A percentile compares a stretch with the other conserved stretches of the same genome.
Conservation (phyloP, 2,888 invertebrate genomes). For the Acrobasis repandana region DNA sequence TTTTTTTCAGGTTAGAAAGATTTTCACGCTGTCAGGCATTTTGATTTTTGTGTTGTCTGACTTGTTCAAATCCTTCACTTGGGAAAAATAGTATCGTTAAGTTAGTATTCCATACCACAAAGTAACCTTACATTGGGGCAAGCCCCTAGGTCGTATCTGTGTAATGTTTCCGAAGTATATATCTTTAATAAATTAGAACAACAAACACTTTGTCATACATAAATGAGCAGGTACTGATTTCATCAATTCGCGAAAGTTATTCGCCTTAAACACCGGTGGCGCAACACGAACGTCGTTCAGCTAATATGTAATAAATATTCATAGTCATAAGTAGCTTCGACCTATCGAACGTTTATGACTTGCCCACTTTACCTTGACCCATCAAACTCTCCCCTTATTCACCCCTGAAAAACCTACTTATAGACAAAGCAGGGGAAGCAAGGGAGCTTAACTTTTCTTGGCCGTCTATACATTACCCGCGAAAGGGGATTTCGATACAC, state of each 20-base stretch:
- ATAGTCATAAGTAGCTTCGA: constrained; percentile 76
- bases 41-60: no score
- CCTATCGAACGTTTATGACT: constrained; percentile 70
- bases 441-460: constrained; percentile 42
- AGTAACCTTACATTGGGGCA: no score
- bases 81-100: no score
- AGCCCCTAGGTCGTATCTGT: no score
- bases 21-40: no score
- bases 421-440: constrained; percentile 26
- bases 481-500: constrained; percentile 68
- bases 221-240: constrained; percentile 4
- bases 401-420: constrained; percentile 21
- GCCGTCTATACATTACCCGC: constrained; percentile 53
- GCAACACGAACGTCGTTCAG: constrained; percentile 60
- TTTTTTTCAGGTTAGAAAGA: no score
- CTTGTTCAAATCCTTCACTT: no score
- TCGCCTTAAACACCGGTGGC: constrained; percentile 63
- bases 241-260: constrained; percentile 28
- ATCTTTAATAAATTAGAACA: neutral
- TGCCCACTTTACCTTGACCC: constrained; percentile 46
- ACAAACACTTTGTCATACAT: neutral
- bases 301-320: constrained; percentile 82
- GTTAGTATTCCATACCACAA: no score
- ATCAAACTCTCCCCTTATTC: constrained; percentile 31
- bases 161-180: no score